A percentile compares a stretch with the other conserved stretches of the same genome.
Evolutionary conservation across 2,888 invertebrate species (phyloP).

Genomic region (Drosophila putrida): DNA sequence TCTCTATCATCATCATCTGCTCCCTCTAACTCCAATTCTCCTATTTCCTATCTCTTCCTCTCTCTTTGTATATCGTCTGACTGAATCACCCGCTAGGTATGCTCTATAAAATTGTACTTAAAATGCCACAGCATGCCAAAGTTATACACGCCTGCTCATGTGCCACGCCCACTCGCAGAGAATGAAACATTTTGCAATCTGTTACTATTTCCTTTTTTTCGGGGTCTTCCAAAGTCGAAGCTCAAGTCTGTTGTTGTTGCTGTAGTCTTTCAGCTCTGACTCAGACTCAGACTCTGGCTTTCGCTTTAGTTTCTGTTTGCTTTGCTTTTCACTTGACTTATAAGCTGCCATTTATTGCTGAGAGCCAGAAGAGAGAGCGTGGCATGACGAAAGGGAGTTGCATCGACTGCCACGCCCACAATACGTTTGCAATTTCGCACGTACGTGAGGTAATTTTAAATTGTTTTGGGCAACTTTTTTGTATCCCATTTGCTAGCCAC

Average conservation of each 20-base stretch:
- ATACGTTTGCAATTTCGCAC: conserved; percentile 79
- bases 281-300: conserved; percentile 21
- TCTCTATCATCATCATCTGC: conserved; percentile 16
- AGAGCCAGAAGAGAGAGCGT: conserved; percentile 31
- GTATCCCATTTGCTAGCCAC: conserved; percentile 44
- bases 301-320: conserved; percentile 63
- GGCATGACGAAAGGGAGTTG: conserved; percentile 14
- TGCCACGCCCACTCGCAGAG: conserved; percentile 50
- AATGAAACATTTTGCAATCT: conserved; percentile 62
- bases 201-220: conserved; percentile 27
- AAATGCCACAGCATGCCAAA: conserved; percentile 68
- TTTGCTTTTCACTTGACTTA: conserved; percentile 76
- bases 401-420: conserved; percentile 68
- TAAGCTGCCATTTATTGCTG: conserved; percentile 77
- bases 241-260: conserved; percentile 37
- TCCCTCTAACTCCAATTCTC: background rate
- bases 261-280: conserved; percentile 46
- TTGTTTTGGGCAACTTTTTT: conserved; percentile 73
- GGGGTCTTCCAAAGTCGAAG: conserved; percentile 4
- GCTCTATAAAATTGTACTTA: conserved; percentile 79
- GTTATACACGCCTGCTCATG: conserved; percentile 44
- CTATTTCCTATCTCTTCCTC: background rate
- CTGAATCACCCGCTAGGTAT: conserved; percentile 60
- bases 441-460: conserved; percentile 81
- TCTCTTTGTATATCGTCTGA: conserved; percentile 12